Conservation (phyloP, 2,797 vertebrate species). For the Arnoldichthys spilopterus region DNA sequence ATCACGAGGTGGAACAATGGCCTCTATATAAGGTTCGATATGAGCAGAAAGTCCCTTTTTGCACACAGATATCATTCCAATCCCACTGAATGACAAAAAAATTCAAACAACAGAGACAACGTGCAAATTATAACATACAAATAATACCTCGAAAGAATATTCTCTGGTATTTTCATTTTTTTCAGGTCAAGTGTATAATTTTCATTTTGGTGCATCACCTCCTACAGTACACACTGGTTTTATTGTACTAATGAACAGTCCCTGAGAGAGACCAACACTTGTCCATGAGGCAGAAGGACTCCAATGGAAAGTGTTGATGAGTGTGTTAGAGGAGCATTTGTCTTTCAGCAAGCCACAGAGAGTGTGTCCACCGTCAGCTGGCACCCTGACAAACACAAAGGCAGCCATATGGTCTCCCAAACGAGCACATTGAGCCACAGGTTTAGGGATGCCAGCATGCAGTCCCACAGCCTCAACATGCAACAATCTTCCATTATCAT, state of each 20-base stretch:
- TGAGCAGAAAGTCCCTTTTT: too few species aligned
- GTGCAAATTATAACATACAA: too few species aligned
- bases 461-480: conserved; percentile 23
- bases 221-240: background rate
- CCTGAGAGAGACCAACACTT: background rate
- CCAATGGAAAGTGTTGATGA: conserved; percentile 41
- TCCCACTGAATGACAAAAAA: too few species aligned
- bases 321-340: conserved; percentile 62
- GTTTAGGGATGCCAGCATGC: conserved; percentile 19
- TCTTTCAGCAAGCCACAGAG: conserved; percentile 59
- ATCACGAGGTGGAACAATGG: too few species aligned
- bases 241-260: background rate
- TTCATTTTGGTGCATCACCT: background rate
- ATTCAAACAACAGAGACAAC: too few species aligned
- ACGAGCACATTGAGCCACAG: conserved; percentile 34
- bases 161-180: too few species aligned
- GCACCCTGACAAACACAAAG: conserved; percentile 68
- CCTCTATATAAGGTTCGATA: too few species aligned
- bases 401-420: conserved; percentile 71
- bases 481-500: conserved; percentile 30
- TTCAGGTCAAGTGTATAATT: too few species aligned
- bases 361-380: conserved; percentile 67
- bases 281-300: conserved; percentile 32
- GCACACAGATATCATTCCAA: too few species aligned
- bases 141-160: too few species aligned